Evolutionary conservation across 2,888 invertebrate species (phyloP).

Genomic region (Crossocerus cetratus): DNA sequence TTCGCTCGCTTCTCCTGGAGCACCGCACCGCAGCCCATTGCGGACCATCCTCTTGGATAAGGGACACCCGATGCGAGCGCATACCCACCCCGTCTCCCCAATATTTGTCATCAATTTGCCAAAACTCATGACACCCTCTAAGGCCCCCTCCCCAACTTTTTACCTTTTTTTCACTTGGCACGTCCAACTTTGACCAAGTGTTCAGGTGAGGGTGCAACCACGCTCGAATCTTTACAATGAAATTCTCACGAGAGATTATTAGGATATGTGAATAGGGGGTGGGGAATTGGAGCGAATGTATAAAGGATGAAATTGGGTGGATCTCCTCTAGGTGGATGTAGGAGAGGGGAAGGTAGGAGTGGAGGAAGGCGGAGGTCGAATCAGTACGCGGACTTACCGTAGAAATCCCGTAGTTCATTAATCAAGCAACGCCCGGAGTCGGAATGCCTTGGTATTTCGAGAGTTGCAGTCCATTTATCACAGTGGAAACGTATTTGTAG

Average conservation of each 20-base stretch:
- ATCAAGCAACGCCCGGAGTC: slow-evolving; percentile 74
- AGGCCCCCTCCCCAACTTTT: too few relatives aligned
- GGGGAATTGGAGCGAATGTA: neutral
- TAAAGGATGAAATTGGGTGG: too few relatives aligned
- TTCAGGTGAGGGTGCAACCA: too few relatives aligned
- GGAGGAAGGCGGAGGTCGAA: slow-evolving; percentile 46
- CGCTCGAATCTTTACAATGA: too few relatives aligned
- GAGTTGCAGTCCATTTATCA: slow-evolving; percentile 76
- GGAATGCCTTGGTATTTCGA: slow-evolving; percentile 75
- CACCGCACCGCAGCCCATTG: neutral
- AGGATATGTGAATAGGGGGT: neutral
- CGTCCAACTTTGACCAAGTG: neutral
- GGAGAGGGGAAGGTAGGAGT: slow-evolving; percentile 12
- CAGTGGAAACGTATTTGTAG: slow-evolving; percentile 73
- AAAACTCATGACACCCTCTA: neutral
- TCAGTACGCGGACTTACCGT: slow-evolving; percentile 57
- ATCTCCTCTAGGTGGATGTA: too few relatives aligned
- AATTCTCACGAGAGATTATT: neutral
- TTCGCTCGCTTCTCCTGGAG: slow-evolving; percentile 50
- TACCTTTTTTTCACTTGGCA: too few relatives aligned
- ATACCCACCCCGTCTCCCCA: slow-evolving; percentile 13
- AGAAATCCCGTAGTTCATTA: slow-evolving; percentile 74
- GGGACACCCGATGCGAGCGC: slow-evolving; percentile 44
- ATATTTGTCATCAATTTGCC: neutral
- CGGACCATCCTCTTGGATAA: slow-evolving; percentile 8